A percentile compares a stretch with the other conserved stretches of the same genome.
Conservation (phyloP, 2,113 vertebrate species). For the Barbus barbus region DNA sequence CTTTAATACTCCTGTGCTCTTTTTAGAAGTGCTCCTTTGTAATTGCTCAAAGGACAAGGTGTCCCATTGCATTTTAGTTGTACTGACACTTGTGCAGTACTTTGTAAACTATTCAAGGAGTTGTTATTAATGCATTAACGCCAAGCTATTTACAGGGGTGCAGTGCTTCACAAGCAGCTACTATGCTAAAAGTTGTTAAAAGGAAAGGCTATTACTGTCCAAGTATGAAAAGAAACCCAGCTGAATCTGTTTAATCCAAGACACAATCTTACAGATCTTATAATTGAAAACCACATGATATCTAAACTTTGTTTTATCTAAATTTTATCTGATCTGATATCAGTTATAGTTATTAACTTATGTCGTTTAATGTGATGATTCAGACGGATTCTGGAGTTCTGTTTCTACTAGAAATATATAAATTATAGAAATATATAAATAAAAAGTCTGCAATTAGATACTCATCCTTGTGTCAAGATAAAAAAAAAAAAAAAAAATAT, state of each 20-base stretch:
- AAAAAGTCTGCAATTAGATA: not conserved
- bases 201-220: not conserved
- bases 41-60: not conserved
- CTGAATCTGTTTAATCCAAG: not conserved
- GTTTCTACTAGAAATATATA: not conserved
- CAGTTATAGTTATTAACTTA: not conserved
- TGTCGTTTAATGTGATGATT: not conserved
- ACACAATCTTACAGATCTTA: not conserved
- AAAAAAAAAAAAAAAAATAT: too few relatives aligned
- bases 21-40: not conserved
- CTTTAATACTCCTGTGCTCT: constrained; percentile 1
- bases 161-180: not conserved
- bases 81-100: not conserved
- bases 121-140: constrained; percentile 11
- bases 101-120: not conserved
- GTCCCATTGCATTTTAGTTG: not conserved
- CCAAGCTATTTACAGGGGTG: not conserved
- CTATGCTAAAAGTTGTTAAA: not conserved
- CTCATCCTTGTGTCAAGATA: not conserved
- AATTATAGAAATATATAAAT: not conserved
- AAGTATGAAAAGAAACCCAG: not conserved
- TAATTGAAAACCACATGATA: constrained; percentile 2
- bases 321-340: not conserved
- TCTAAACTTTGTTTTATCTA: not conserved
- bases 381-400: not conserved